Evolutionary conservation across 2,797 vertebrate genomes (phyloP).

Genomic region (Moxostoma hubbsi): DNA sequence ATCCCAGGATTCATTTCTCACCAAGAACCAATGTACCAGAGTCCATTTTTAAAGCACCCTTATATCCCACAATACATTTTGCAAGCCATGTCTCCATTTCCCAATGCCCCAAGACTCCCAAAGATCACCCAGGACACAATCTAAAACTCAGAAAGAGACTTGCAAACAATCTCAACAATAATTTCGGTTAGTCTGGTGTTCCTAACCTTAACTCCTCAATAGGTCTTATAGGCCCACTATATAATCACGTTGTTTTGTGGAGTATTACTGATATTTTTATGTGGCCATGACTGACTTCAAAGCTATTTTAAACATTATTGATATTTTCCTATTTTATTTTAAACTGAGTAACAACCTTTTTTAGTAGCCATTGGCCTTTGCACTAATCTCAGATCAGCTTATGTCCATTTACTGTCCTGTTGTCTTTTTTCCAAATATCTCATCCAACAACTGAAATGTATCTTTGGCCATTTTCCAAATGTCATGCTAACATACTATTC

Average conservation of each 20-base stretch:
- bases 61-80: background rate
- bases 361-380: background rate
- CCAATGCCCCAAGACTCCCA: background rate
- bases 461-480: background rate
- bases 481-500: too few species aligned
- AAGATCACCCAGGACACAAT: background rate
- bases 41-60: constrained; percentile 7
- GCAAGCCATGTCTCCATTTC: background rate
- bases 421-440: background rate
- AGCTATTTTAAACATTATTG: background rate
- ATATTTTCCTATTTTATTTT: background rate
- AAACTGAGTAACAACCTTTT: too few species aligned
- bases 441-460: background rate
- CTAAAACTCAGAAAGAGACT: background rate
- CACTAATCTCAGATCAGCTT: constrained; percentile 3
- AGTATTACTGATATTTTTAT: constrained; percentile 11
- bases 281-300: background rate
- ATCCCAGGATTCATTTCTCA: constrained; percentile 19
- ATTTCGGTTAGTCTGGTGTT: background rate
- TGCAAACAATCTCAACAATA: background rate
- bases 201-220: background rate
- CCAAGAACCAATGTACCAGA: constrained; percentile 41
- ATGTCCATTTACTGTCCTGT: background rate
- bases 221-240: background rate
- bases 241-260: background rate